A percentile compares a stretch with the other conserved stretches of the same genome.
phyloP scores from a whole-genome alignment of 2,113 vertebrate species.

The Sus scrofa region T2T-Sscrofa CM000813.6:109892001-109892500 shows the following conservation, averaged over 20 bases:
- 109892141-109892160: not conserved
- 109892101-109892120: constrained; percentile 34
- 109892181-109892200: not conserved
- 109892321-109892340: constrained; percentile 69
- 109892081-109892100: constrained; percentile 9
- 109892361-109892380: not conserved
- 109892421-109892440: not conserved
- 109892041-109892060: constrained; percentile 24
- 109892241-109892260: constrained; percentile 73
- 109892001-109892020: not conserved
- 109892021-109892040: constrained; percentile 22
- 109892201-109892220: constrained; percentile 4
- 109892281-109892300: constrained; percentile 75
- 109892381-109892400: constrained; percentile 54
- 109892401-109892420: not conserved
- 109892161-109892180: not conserved
- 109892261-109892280: constrained; percentile 60
- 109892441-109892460: not conserved
- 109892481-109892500: rapidly evolving
- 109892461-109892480: not conserved
- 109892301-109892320: constrained; percentile 63
- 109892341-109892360: constrained; percentile 36
- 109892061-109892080: constrained; percentile 36
- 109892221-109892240: constrained; percentile 24
- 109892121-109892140: not conserved